Base-by-base conservation (phyloP, 2,888 invertebrate species). In the Hirtodrosophila cameraria region DNA sequence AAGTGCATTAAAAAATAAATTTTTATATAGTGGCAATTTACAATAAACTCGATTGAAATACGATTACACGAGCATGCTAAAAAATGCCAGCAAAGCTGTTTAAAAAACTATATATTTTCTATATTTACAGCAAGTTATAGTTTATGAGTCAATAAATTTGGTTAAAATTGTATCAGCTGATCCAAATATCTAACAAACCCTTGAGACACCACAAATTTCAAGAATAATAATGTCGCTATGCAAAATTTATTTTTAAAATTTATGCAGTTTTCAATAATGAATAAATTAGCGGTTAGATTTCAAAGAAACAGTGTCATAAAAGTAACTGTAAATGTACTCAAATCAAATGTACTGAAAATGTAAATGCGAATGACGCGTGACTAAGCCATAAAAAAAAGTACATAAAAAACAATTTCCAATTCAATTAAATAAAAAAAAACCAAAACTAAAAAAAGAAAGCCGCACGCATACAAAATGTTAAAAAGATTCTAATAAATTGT, bases 401-500 rank as follows among this genome's bases (percentile, higher is more conserved):
- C 62, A 66, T 31, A 63, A 69, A 58, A 61, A 49, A 42, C 41
- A 69, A 67, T 59, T 62, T 60, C 15, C 50, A 84, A 76, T 82
- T 76, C 64, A 82, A 76, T 79, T 72, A 67, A 58, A 46, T 48
- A 30, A 48, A 43, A 27, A 57, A 55, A 50, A 30, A n/a, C 23
- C 31, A 35, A 50, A 27, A 18, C 6, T 8, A 28, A 46, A 42
- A 43, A 49, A 61, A 16, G 36, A 64, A 36, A 48, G 50, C 27
- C 48, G 63, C 48, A 72, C 75, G 54, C 75, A 63, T 61, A 50
- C 61, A 43, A 63, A 77, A 73, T 83, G 36, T 54, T 58, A 68
- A 81, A 84, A 82, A 36, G 65, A 71, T 82, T 71, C 74, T 50
- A 71, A 82, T 62, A 75, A 81, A 66, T 73, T 72, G 72, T 81